These are phyloP conservation scores for Metacarcinus magister DNA, from an alignment of 2,888 invertebrate genomes.

Conservation along the genomic window DNA sequence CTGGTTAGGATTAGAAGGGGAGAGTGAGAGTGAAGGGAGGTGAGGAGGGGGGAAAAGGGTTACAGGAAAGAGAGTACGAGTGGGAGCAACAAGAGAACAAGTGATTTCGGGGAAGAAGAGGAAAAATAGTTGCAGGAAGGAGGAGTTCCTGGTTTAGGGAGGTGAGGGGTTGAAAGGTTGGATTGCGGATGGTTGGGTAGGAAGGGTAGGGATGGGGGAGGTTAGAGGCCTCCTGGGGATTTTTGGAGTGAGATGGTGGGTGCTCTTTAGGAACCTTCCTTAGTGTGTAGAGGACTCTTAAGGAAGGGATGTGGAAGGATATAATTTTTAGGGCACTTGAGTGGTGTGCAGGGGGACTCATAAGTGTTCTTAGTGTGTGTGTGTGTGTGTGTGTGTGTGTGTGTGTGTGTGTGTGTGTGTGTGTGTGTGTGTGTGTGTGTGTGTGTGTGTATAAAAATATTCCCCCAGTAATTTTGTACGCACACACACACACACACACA, in stretches of 20 bases:
- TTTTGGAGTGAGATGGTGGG: not conserved
- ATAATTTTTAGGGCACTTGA: constrained; percentile 15
- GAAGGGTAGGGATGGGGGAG: not conserved
- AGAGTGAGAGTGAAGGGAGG: not conserved
- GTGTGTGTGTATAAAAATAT: not conserved
- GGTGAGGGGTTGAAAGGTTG: not conserved
- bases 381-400: constrained; percentile 50
- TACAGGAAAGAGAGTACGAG: not conserved
- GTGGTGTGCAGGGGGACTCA: not conserved
- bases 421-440: constrained; percentile 21
- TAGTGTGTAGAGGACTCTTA: not conserved
- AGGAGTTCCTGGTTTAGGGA: not conserved
- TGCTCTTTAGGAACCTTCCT: not conserved
- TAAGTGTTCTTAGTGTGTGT: not conserved
- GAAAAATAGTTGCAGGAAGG: not conserved
- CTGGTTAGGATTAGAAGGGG: not conserved
- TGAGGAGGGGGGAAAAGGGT: not conserved
- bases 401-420: constrained; percentile 27
- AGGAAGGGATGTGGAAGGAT: not conserved
- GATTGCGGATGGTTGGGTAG: not conserved
- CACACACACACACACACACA: not conserved
- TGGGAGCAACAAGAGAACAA: not conserved
- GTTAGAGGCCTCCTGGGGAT: not conserved
- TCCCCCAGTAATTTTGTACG: not conserved
- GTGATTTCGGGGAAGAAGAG: not conserved